phyloP scores from a whole-genome alignment of 2,797 vertebrate species.

The Hylomyscus alleni region DNA sequence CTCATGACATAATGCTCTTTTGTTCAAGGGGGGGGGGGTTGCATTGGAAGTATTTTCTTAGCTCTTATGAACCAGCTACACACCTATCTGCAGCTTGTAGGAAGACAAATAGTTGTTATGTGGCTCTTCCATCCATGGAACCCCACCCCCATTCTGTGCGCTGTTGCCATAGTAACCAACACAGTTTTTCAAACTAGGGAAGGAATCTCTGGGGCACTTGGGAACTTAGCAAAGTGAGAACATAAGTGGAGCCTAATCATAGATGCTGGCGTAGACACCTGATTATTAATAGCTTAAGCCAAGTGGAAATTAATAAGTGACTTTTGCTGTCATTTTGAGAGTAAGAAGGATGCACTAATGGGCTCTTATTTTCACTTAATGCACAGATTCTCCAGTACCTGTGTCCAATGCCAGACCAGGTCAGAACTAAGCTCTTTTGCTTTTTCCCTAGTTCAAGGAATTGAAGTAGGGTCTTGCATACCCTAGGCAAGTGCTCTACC shows the following conservation, averaged over 20 bases:
- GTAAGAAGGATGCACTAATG: neutral
- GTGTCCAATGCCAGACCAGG: neutral
- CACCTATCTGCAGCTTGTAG: neutral
- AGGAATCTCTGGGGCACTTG: slow-evolving; percentile 66
- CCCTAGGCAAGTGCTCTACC: neutral
- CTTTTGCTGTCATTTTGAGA: neutral
- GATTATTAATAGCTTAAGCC: slow-evolving; percentile 53
- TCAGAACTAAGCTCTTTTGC: neutral
- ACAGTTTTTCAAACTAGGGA: slow-evolving; percentile 66
- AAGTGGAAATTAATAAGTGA: slow-evolving; percentile 27
- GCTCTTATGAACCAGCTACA: neutral
- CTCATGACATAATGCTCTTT: slow-evolving; percentile 6
- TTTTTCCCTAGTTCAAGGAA: neutral
- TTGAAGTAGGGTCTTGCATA: neutral
- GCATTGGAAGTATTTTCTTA: neutral
- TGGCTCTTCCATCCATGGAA: slow-evolving; percentile 37
- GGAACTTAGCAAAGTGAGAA: slow-evolving; percentile 73
- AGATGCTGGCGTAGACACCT: slow-evolving; percentile 40
- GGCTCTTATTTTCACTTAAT: neutral
- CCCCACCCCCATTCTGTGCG: neutral
- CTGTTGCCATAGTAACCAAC: slow-evolving; percentile 75
- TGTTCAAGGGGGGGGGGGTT: slow-evolving; percentile 17
- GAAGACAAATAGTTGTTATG: slow-evolving; percentile 44
- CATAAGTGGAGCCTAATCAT: slow-evolving; percentile 55
- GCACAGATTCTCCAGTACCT: neutral